A percentile compares a stretch with the other conserved stretches of the same genome.
phyloP scores from a whole-genome alignment of 2,797 vertebrate genomes.

The Manis pentadactyla region DNA sequence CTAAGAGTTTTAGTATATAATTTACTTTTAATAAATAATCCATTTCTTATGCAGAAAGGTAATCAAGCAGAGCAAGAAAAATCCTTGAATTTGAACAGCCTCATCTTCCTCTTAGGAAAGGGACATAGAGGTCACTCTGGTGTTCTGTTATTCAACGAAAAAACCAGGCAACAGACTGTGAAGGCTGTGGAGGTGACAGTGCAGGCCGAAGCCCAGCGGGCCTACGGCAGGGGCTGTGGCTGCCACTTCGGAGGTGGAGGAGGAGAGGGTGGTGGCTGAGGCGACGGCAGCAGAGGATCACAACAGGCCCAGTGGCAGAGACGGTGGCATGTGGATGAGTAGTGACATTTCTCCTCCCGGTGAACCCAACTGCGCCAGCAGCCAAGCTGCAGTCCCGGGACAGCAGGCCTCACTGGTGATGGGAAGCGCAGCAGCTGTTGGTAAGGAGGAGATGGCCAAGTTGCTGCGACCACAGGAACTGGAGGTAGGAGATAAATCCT shows the following conservation, averaged over 20 bases:
- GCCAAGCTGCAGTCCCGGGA: neutral
- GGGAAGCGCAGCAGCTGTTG: neutral
- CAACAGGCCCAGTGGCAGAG: neutral
- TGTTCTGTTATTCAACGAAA: neutral
- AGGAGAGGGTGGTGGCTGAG: neutral
- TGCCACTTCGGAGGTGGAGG: neutral
- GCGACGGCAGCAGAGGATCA: neutral
- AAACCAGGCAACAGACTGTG: neutral
- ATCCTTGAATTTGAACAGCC: neutral
- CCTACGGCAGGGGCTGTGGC: neutral
- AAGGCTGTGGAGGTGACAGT: neutral
- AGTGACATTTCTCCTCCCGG: neutral
- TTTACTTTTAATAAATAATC: neutral
- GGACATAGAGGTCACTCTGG: neutral
- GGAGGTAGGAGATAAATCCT: neutral
- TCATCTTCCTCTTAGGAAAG: neutral
- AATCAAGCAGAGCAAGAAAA: neutral
- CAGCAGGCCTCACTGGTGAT: neutral
- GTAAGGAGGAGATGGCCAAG: neutral
- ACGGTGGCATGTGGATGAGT: neutral
- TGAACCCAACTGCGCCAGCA: neutral
- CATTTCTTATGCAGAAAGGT: neutral
- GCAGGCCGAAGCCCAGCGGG: accelerated
- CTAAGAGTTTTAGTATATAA: neutral
- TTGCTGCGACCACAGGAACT: neutral